These are phyloP conservation scores for Phalacrocorax carbo DNA, from an alignment of 2,113 vertebrate species.

Conservation along the genomic window DNA sequence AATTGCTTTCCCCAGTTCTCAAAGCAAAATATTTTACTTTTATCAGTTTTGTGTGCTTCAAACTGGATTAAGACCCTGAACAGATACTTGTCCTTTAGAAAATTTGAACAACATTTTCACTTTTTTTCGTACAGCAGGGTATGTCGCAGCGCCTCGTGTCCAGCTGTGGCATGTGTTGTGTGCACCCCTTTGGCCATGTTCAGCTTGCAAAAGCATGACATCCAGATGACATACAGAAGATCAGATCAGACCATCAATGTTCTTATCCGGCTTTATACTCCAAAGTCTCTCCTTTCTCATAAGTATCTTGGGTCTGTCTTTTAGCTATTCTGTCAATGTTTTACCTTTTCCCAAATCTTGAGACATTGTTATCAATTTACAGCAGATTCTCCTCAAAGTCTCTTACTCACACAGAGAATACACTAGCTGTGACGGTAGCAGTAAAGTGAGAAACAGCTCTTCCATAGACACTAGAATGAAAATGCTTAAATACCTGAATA, in stretches of 20 bases:
- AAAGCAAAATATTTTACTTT: conserved; percentile 6
- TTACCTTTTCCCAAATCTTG: background rate
- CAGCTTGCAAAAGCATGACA: background rate
- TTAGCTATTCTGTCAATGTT: background rate
- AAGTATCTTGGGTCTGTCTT: background rate
- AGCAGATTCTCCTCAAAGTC: background rate
- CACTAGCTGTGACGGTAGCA: background rate
- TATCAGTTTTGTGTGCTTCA: background rate
- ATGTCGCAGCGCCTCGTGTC: background rate
- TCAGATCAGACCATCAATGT: background rate
- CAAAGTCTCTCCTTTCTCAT: background rate
- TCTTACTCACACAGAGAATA: background rate
- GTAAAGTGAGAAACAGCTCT: background rate
- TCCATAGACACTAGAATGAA: background rate
- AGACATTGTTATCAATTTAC: accelerated
- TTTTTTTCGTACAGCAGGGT: background rate
- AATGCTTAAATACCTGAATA: background rate
- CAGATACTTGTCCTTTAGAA: background rate
- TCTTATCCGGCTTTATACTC: background rate
- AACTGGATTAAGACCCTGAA: background rate
- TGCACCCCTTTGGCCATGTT: background rate
- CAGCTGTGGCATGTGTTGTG: background rate
- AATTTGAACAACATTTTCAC: background rate
- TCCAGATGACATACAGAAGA: background rate
- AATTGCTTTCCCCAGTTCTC: background rate